These are phyloP conservation scores for Nomada fucata DNA, from an alignment of 2,888 invertebrate genomes.

Conservation along the genomic window DNA sequence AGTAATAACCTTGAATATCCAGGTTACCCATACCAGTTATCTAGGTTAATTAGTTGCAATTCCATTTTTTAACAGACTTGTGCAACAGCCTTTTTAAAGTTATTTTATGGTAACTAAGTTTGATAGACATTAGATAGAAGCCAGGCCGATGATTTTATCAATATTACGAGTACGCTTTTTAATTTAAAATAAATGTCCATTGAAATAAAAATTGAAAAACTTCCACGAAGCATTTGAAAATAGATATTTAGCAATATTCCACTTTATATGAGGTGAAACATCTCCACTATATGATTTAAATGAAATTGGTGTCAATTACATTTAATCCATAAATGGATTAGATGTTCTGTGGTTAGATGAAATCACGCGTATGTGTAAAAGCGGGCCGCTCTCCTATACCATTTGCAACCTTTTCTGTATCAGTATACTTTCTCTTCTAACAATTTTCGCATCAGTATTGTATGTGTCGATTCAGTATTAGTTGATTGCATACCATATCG, in stretches of 20 bases:
- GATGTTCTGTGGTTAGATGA: constrained; percentile 45
- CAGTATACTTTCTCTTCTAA: constrained; percentile 65
- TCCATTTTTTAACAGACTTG: constrained; percentile 57
- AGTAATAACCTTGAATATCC: constrained; percentile 72
- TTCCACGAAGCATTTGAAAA: not conserved
- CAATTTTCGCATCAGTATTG: not conserved
- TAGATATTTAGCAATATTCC: not conserved
- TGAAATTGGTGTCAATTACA: constrained; percentile 24
- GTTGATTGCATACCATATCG: not conserved
- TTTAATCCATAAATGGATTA: constrained; percentile 35
- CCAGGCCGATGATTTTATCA: not conserved
- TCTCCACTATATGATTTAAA: not conserved
- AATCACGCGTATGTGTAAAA: constrained; percentile 47
- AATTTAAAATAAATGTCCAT: not conserved
- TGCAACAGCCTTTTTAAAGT: not conserved
- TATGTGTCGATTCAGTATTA: not conserved
- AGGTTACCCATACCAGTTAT: constrained; percentile 75
- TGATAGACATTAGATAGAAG: not conserved
- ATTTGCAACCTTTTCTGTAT: constrained; percentile 53
- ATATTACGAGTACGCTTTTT: not conserved
- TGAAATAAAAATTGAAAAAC: not conserved
- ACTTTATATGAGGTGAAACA: not conserved
- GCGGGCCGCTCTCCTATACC: constrained; percentile 40
- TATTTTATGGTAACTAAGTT: not conserved
- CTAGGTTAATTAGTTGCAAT: constrained; percentile 76